Base-by-base conservation (phyloP, 2,113 vertebrate species). In the Zosterops hypoxanthus region DNA sequence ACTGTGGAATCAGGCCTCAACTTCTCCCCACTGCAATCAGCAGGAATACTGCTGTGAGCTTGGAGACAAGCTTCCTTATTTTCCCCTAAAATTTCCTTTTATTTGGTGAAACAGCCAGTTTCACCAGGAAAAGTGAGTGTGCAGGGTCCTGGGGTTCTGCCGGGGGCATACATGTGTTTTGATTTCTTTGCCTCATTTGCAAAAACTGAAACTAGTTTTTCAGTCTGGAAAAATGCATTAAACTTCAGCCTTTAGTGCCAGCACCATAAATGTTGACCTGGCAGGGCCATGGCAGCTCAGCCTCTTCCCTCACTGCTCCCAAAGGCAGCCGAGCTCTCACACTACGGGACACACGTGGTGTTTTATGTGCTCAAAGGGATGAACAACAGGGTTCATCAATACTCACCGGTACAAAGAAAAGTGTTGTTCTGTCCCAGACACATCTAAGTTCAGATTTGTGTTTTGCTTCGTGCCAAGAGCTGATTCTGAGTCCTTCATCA, bases 301-400 rank as follows among this genome's bases (percentile, higher is more conserved):
- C 19, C 88, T 68, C 69, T 34, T 72, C 53, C 65, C 47, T 82
- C 57, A 0, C 28, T 4, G 61, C 70, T 68, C n/a, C 66, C 66
- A 44, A 14, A 61, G 71, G 25, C 77, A 50, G 14, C 60, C 0
- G 2, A 53, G 55, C 39, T 34, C 39, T 28, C 72, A 21, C n/a
- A 6, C 75, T 19, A 13, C 0, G 1, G 15, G 33, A n/a, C 41
- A 12, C 52, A 13, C 33, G 1, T 0, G 1, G 7, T 3, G 6
- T 17, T 86, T 57, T 25, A 33, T 9, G 57, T 52, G 56, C 61
- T 29, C 41, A 6, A 82, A 59, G 57, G n/a, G 33, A 33, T 1
- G 25, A 88, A 61, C 16, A 5, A 59, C 3, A 44, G 15, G 12
- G 13, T 65, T 76, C 56, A 26, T 10, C 9, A 4, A 59, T 88